These are phyloP conservation scores for Cygnus atratus DNA, from an alignment of 2,113 vertebrate species.

Conservation along the genomic window DNA sequence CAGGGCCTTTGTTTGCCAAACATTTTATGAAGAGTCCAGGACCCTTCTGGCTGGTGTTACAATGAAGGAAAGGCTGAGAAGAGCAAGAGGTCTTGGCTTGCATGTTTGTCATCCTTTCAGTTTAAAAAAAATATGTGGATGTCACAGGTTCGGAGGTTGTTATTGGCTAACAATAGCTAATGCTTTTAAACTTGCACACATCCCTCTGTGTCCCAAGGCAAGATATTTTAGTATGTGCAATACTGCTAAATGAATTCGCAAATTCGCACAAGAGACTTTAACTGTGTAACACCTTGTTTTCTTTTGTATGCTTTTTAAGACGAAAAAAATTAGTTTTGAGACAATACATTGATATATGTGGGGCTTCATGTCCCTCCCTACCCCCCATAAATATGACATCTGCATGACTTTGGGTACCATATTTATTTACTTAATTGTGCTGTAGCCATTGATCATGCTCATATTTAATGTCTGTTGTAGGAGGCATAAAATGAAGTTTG, in stretches of 20 bases:
- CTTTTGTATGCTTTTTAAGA: neutral
- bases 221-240: neutral
- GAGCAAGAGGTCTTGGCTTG: neutral
- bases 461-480: neutral
- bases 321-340: neutral
- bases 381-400: neutral
- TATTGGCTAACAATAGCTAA: neutral
- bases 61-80: neutral
- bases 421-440: neutral
- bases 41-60: neutral
- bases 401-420: neutral
- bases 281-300: neutral
- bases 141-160: neutral
- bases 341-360: neutral
- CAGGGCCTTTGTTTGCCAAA: conserved; percentile 50
- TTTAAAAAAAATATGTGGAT: conserved; percentile 23
- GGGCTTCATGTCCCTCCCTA: neutral
- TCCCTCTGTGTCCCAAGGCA: neutral
- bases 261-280: neutral
- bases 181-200: conserved; percentile 32
- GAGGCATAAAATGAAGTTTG: neutral
- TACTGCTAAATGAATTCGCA: neutral
- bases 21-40: conserved; percentile 49
- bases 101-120: neutral
- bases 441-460: neutral